Evolutionary conservation across 2,888 invertebrate genomes (phyloP), one percentile per base, ranked within the genome.

Genomic region (Acrobasis suavella): DNA sequence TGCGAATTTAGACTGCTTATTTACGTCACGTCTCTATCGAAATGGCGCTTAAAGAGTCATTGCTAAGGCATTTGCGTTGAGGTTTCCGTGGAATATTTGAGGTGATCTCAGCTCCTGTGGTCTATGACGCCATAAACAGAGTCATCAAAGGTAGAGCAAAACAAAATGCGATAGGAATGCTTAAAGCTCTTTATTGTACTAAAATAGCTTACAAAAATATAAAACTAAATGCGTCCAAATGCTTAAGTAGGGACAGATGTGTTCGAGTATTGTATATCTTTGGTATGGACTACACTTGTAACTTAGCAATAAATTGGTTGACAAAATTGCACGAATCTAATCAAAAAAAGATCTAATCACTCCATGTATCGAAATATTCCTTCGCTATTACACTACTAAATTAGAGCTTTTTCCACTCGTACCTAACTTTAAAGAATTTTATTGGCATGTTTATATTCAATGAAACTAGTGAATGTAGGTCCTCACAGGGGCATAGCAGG

Each of bases 201-300:
- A 51, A 60, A 60, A 60, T 51, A 14, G 51, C 52, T 60, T 60
- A 60, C 51, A 60, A 60, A 60, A 60, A 51, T 60, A 60, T 51
- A 60, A 52, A 60, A 50, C 38, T 51, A 52, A 60, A 60, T 60
- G 50, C 60, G 16, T 51, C 17, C 9, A 59, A 59, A 59, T 59
- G 58, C 37, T 60, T 60, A 60, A 60, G 60, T 56, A 56, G 55
- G 16, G 32, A 5, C 32, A 32, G 32, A 32, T 6, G 32, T 32
- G 8, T 7, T 32, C 32, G 32, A 32, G 32, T 10, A 42, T 42
- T 42, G 42, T 50, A 16, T n/a, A 16, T 50, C 9, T 16, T 32
- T 32, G 8, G 32, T 32, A 32, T 32, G 32, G 32, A 32, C 7
- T 32, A 32, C 32, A 32, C 32, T 32, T 7, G 32, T 32, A 32